Conservation (phyloP, 2,888 invertebrate genomes). For the Oligia strigilis region DNA sequence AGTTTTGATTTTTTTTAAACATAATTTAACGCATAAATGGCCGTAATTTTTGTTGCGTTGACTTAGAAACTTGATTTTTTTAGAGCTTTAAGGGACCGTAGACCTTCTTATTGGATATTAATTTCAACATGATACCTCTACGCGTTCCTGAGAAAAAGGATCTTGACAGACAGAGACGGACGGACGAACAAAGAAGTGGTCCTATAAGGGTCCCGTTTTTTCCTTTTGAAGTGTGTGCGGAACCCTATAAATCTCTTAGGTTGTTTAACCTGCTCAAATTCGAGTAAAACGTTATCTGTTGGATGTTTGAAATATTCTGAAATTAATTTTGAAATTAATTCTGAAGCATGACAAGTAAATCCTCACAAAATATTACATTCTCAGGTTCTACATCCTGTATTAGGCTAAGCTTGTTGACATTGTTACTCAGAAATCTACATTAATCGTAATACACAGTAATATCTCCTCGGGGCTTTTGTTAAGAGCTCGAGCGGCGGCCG, state of each 20-base stretch:
- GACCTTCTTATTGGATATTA: not conserved
- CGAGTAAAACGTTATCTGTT: not conserved
- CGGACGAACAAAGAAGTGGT: not conserved
- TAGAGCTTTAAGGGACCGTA: not conserved
- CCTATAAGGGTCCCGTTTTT: no score
- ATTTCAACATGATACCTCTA: not conserved
- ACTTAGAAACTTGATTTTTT: not conserved
- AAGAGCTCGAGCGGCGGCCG: not conserved
- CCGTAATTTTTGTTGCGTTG: not conserved
- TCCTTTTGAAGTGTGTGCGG: not conserved
- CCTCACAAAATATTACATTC: not conserved
- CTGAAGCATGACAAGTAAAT: not conserved
- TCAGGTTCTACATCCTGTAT: not conserved
- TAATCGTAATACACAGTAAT: constrained; percentile 1
- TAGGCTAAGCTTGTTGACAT: constrained; percentile 1
- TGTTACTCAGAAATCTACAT: constrained; percentile 5
- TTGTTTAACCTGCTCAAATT: not conserved
- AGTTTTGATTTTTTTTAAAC: not conserved
- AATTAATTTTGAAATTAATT: not conserved
- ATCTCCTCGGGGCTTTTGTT: constrained; percentile 4
- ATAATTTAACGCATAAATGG: not conserved
- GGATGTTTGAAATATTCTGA: not conserved
- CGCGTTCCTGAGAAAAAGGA: not conserved
- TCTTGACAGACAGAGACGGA: not conserved
- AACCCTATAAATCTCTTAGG: not conserved